Base-by-base conservation (phyloP, 2,888 invertebrate genomes). In the Ormia ochracea region DNA sequence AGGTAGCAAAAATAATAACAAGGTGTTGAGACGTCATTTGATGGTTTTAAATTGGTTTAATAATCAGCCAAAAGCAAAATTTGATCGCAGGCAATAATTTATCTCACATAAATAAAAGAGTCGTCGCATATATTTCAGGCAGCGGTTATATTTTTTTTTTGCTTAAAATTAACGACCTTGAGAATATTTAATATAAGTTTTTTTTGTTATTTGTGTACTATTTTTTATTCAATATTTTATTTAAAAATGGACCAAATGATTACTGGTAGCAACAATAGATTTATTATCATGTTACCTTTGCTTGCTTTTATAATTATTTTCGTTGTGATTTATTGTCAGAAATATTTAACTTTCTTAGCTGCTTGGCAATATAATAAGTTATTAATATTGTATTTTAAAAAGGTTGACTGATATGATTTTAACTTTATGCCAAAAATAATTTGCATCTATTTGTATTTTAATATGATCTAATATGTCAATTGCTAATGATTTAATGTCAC, bases 141-240 rank as follows among this genome's bases (percentile, higher is more conserved):
- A 14, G 31, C 54, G 4, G 9, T 10, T 10, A 1, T 23, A 14
- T n/a, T 36, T 26, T 14, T 17, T 65, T 38, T 12, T 17, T 38
- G 0, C 23, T n/a, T n/a, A n/a, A n/a, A n/a, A n/a, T n/a, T n/a
- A 31, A 17, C 12, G 65, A 50, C 65, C 65, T 50, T 65, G 65
- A 4, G 3, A 7, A 6, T 50, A 48, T 48, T 17, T 26, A 7
- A 6, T 38, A 10, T 50, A 48, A 50, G n/a, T 41, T 3, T 12
- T 45, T n/a, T 48, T 14, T n/a, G n/a, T 17, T 2, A 33, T 33
- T 14, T 52, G 3, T 31, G 4, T 17, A 19, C 12, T n/a, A 41
- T 41, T 43, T 26, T 9, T 14, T 33, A 3, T 65, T 50, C n/a
- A 38, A 65, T 36, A 14, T 36, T 45, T 61, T 31, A 3, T 21